phyloP scores from a whole-genome alignment of 2,113 vertebrate genomes.

The Reinhardtius hippoglossoides region DNA sequence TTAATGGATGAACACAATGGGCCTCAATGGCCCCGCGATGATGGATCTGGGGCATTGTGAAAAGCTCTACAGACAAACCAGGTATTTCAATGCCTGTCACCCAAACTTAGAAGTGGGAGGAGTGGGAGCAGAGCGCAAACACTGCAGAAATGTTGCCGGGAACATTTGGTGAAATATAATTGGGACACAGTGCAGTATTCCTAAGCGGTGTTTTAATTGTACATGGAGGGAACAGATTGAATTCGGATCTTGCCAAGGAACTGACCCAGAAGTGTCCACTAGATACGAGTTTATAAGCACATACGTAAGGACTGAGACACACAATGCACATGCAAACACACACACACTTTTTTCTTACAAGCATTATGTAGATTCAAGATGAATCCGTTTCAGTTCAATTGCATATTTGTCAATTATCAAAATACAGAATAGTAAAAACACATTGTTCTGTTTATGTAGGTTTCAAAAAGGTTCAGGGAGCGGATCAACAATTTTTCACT shows the following conservation, averaged over 20 bases:
- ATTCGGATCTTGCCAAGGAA: conserved; percentile 29
- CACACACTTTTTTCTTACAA: not conserved
- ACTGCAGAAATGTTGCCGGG: conserved; percentile 40
- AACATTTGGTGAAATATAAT: conserved; percentile 67
- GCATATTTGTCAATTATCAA: too few relatives aligned
- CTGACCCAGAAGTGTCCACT: conserved; percentile 63
- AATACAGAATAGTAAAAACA: not conserved
- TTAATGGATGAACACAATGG: conserved; percentile 78
- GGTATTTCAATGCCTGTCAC: conserved; percentile 66
- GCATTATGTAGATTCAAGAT: not conserved
- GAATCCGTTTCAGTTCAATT: not conserved
- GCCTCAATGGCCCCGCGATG: conserved; percentile 69
- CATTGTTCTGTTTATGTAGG: not conserved
- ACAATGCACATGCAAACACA: not conserved
- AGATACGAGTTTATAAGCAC: conserved; percentile 2
- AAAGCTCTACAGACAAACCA: conserved; percentile 69
- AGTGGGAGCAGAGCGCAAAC: conserved; percentile 21
- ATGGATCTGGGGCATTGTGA: conserved; percentile 77
- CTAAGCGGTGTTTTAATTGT: conserved; percentile 68
- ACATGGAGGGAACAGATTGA: conserved; percentile 59
- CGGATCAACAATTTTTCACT: too few relatives aligned
- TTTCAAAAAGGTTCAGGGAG: too few relatives aligned
- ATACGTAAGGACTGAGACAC: not conserved
- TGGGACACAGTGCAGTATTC: conserved; percentile 44
- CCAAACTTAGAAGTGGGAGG: conserved; percentile 57